Conservation (phyloP, 2,888 invertebrate species). For the Anticlea derivata region DNA sequence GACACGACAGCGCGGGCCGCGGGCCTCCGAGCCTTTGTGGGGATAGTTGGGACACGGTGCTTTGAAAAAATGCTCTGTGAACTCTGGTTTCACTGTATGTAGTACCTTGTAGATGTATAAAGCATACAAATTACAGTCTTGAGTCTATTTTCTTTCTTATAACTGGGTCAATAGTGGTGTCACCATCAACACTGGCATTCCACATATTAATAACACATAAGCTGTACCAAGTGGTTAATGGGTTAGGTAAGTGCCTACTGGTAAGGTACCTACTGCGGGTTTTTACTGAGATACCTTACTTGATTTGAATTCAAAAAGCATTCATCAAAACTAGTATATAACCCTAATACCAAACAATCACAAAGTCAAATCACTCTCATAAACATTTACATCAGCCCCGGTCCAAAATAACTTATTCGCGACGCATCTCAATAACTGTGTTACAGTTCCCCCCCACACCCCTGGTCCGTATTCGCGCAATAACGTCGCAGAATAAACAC, state of each 20-base stretch:
- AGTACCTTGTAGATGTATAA: too few relatives aligned
- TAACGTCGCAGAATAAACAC: slow-evolving; percentile 35
- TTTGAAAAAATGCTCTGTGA: not conserved
- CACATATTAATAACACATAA: too few relatives aligned
- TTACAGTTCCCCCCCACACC: slow-evolving; percentile 3
- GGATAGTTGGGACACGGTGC: not conserved
- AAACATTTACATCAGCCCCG: slow-evolving; percentile 7
- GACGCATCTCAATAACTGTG: slow-evolving; percentile 28
- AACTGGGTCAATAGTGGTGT: too few relatives aligned
- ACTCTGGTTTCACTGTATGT: not conserved
- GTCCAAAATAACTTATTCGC: slow-evolving; percentile 23
- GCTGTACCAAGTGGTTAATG: too few relatives aligned
- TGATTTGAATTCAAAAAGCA: too few relatives aligned
- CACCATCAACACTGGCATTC: too few relatives aligned
- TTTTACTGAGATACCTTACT: too few relatives aligned
- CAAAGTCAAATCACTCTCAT: slow-evolving; percentile 12
- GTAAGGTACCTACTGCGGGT: too few relatives aligned
- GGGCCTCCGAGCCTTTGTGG: not conserved
- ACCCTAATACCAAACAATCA: slow-evolving; percentile 8
- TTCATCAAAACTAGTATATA: not conserved
- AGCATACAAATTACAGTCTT: too few relatives aligned
- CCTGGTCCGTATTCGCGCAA: slow-evolving; percentile 16
- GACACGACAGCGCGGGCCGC: too few relatives aligned
- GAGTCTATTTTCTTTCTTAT: too few relatives aligned
- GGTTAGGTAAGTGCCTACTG: too few relatives aligned